Base-by-base conservation (phyloP, 2,113 vertebrate genomes). In the Hypomesus transpacificus region DNA sequence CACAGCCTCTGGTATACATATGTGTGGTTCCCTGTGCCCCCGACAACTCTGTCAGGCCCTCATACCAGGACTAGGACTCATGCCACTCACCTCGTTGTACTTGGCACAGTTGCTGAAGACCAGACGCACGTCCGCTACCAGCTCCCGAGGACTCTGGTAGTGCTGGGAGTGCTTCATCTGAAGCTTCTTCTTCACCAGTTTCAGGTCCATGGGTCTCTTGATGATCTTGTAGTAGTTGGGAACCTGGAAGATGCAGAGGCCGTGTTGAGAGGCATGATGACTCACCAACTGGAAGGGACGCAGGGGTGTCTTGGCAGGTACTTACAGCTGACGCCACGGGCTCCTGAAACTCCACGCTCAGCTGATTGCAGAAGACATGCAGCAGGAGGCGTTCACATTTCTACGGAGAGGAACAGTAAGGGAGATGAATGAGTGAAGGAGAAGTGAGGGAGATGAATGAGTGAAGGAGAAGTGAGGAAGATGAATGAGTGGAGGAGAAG, bases 181-280 rank as follows among this genome's bases (percentile, higher is more conserved):
- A 68, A 99, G 92, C 79, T 95, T 99, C 91, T 92, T 94, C 90
- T 98, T 99, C 85, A 98, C 95, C 0, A 92, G 94, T 76, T 95
- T 96, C 83, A 99, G 92, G 89, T 98, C 95, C 97, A 99, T 99
- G 16, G 97, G 96, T 75, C 95, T 94, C 90, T 98, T 98, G 83
- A 99, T 99, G 62, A 98, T 98, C 92, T 97, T 99, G 86, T 98
- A 99, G 88, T 99, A 99, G 90, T 98, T 98, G 77, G 97, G 96
- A 89, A 99, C 96, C 97, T 99, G 82, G 74, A 76, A 7, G 74
- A 14, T 14, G 1, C 5, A 28, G 50, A 53, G 64, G 16, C 28
- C 66, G 62, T 18, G 24, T 6, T 20, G 20, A 56, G 20, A 56
- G 22, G 26, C 22, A 28, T 14, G 26, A 26, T 28, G 60, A 26